These are phyloP conservation scores for Heliconius nattereri DNA, from an alignment of 1,140 invertebrate species.

Conservation along the genomic window DNA sequence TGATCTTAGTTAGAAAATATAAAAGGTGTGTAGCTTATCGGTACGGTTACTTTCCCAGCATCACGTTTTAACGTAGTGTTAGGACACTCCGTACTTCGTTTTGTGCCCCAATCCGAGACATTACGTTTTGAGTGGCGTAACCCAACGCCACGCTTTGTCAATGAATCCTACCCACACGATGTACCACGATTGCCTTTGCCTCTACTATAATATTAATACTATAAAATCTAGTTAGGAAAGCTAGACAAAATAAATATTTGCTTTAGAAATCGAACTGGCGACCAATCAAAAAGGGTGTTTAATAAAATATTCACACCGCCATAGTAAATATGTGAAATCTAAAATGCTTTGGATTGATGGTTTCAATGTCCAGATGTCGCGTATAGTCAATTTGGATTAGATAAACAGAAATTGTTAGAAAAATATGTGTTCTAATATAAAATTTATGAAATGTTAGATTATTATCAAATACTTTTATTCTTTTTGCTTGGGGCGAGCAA, in stretches of 20 bases:
- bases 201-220: background rate
- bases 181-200: too few species aligned
- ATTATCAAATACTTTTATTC: background rate
- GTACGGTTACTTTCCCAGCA: too few species aligned
- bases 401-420: background rate
- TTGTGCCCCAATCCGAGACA: too few species aligned
- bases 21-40: too few species aligned
- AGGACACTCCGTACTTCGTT: too few species aligned
- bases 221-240: background rate
- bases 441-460: background rate
- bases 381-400: background rate
- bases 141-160: too few species aligned
- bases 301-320: constrained; percentile 5
- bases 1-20: too few species aligned
- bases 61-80: too few species aligned
- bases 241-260: constrained; percentile 14
- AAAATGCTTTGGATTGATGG: background rate
- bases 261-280: background rate
- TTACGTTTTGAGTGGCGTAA: too few species aligned
- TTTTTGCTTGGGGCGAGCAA: too few species aligned
- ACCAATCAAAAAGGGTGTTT: background rate
- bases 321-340: constrained; percentile 8
- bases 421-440: background rate
- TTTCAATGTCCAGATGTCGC: background rate
- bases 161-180: too few species aligned